Base-by-base conservation (phyloP, 2,888 invertebrate species). In the Harpalus rubripes region DNA sequence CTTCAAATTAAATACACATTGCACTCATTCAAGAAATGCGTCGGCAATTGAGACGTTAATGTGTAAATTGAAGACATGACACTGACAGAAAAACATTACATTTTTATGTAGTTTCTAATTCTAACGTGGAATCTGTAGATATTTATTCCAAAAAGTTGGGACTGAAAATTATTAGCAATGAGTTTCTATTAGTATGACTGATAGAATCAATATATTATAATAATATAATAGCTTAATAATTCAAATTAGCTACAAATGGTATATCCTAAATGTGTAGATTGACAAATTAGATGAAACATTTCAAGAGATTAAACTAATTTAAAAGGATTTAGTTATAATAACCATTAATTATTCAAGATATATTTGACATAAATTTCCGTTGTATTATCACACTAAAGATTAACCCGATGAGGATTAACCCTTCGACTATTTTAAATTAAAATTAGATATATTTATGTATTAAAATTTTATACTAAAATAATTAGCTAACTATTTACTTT, bases 291-390 rank as follows among this genome's bases (percentile, higher is more conserved):
- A 68, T 68, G 68, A 68, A 39, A 32, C 39, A 39, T 68, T 32
- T 68, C 39, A 32, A n/a, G 39, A 39, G 68, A 68, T 68, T 68
- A 68, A 26, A 39, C n/a, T 68, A 32, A 68, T 68, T 68, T 68
- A 68, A 68, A 68, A 68, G 68, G 68, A 68, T 68, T 68, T 68
- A 1, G 32, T 39, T 68, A 32, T 68, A 39, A 26, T 26, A 16
- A 59, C n/a, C 12, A 68, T 32, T 39, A 68, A 68, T 68, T 15
- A 32, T 68, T 68, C 68, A 68, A 26, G 15, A 32, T 26, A 68
- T 68, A 39, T 32, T 65, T 65, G 65, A 26, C 65, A 65, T 32
- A 32, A 32, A 63, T 63, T 68, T n/a, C n/a, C 22, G 39, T 68
- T 32, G 32, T n/a, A 68, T 32, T 63, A 63, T 0, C 12, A 63